Percentiles rank a stretch among this genome's conserved stretches.
phyloP scores from a whole-genome alignment of 1,140 invertebrate species.

The Listronotus bonariensis region DNA sequence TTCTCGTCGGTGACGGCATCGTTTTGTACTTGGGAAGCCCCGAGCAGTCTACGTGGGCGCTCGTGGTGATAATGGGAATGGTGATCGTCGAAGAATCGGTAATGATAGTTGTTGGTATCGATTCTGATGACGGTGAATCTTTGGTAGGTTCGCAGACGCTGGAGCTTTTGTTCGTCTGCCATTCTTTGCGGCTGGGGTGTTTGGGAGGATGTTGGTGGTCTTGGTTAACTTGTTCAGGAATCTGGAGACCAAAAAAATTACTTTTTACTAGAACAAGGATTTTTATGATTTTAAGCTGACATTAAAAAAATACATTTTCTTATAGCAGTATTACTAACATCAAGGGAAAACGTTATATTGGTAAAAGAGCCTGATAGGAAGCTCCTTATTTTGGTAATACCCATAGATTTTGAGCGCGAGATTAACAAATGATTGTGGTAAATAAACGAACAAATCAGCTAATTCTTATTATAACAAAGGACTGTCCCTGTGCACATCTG shows the following conservation, averaged over 20 bases:
- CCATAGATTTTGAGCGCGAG: too few relatives aligned
- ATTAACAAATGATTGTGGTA: too few relatives aligned
- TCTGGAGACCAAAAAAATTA: conserved; percentile 9
- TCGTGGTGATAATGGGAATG: conserved; percentile 61
- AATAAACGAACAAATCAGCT: too few relatives aligned
- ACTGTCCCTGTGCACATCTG: too few relatives aligned
- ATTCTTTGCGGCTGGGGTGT: conserved; percentile 6
- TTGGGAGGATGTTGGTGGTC: not conserved
- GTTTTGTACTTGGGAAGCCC: conserved; percentile 61
- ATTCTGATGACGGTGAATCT: conserved; percentile 34
- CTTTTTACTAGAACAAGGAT: too few relatives aligned
- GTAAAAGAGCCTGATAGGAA: too few relatives aligned
- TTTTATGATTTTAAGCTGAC: too few relatives aligned
- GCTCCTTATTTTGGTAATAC: too few relatives aligned
- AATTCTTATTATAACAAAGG: too few relatives aligned
- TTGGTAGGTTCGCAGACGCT: conserved; percentile 32
- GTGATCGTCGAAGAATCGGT: conserved; percentile 63
- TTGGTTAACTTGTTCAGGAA: not conserved
- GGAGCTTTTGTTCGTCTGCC: conserved; percentile 29
- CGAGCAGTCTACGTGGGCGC: conserved; percentile 52
- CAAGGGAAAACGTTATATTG: too few relatives aligned
- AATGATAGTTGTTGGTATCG: conserved; percentile 58
- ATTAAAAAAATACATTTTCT: too few relatives aligned
- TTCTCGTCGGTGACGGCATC: conserved; percentile 60
- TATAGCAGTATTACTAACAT: too few relatives aligned